Base-by-base conservation (phyloP, 2,113 vertebrate genomes). In the Stercorarius parasiticus region DNA sequence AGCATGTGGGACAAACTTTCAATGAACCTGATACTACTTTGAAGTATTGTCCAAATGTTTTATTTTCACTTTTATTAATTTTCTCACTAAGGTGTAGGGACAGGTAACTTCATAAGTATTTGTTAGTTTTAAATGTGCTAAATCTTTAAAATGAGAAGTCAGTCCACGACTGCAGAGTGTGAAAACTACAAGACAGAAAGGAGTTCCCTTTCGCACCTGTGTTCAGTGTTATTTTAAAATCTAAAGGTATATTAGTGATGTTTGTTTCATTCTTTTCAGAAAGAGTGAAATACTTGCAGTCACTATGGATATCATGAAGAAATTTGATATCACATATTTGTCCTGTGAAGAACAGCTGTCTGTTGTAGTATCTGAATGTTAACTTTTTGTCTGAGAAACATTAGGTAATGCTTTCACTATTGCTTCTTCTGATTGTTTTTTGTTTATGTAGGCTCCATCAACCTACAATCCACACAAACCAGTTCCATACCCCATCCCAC, bases 401-500 rank as follows among this genome's bases (percentile, higher is more conserved):
- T 58, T 62, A 82, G 66, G 47, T 91, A 69, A 86, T 90, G 58
- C 18, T 79, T 97, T 95, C 92, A 56, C 72, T 98, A 36, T 97
- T 94, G 36, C 47, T 56, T 86, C 62, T 91, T 79, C 56, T 3
- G 22, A 89, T 88, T 92, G 45, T 70, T 78, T 89, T 93, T 67
- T 74, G 45, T 83, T 82, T 50, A 9, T 59, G 43, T 95, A 99
- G 99, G 99, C 99, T 93, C 99, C 99, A 93, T 98, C 99, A 88
- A 98, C 98, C 29, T 99, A 99, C 95, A 99, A 99, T 93, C 99
- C 99, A 72, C 99, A 99, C 96, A 99, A 99, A 77, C 99, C 99
- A 82, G 99, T 99, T 96, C 99, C 99, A 36, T 99, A 99, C 67
- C 99, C 99, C 5, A 99, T 99, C 96, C 99, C 99, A 76, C 99